These are phyloP conservation scores for Loxodonta africana DNA, from an alignment of 2,113 vertebrate species.

Conservation along the genomic window DNA sequence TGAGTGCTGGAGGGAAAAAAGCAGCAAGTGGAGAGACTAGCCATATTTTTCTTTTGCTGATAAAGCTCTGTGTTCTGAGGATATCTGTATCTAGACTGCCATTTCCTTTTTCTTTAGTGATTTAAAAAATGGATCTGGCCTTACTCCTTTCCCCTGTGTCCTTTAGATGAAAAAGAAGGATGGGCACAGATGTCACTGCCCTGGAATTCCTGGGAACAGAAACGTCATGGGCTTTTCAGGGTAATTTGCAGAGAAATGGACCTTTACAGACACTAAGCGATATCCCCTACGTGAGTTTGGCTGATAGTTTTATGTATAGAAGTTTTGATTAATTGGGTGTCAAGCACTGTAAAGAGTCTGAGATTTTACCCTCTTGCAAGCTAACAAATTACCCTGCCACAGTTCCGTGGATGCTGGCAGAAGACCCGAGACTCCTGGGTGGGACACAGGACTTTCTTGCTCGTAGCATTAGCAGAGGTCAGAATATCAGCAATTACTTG, in stretches of 20 bases:
- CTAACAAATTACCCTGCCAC: slow-evolving; percentile 39
- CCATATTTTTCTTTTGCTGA: neutral
- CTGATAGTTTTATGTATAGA: slow-evolving; percentile 17
- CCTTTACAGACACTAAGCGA: slow-evolving; percentile 47
- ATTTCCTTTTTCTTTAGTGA: slow-evolving; percentile 53
- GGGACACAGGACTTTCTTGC: neutral
- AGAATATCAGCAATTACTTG: neutral
- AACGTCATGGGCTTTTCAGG: slow-evolving; percentile 52
- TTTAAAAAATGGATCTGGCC: slow-evolving; percentile 39
- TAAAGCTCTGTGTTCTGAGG: slow-evolving; percentile 28
- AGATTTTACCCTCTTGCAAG: slow-evolving; percentile 31
- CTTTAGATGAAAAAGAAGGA: slow-evolving; percentile 50
- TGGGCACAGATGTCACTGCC: slow-evolving; percentile 3
- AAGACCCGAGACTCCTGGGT: neutral
- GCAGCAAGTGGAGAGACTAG: neutral
- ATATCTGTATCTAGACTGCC: neutral
- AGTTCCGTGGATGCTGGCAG: neutral
- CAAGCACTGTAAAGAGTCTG: neutral
- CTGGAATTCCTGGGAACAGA: slow-evolving; percentile 43
- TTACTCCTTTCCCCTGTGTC: neutral
- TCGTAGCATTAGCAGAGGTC: neutral
- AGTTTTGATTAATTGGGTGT: slow-evolving; percentile 59
- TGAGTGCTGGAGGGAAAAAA: neutral
- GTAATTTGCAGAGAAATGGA: slow-evolving; percentile 55
- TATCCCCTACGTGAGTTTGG: neutral